Evolutionary conservation across 2,888 invertebrate genomes (phyloP).

Genomic region (Choristoneura rosaceana): DNA sequence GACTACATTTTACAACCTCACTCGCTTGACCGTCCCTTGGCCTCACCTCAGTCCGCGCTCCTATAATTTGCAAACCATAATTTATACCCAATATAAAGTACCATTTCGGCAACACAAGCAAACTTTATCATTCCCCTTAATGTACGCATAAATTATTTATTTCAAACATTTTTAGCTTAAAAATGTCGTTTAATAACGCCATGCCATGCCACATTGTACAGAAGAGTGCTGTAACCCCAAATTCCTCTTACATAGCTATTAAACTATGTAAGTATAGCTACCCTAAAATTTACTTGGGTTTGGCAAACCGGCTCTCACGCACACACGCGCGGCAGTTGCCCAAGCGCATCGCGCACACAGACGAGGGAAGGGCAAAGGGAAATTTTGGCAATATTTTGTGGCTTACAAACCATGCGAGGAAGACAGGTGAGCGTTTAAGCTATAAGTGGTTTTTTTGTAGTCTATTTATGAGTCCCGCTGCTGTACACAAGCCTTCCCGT

Average conservation of each 20-base stretch:
- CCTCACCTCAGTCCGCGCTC: constrained; percentile 4
- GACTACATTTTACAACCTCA: not conserved
- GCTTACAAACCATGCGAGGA: constrained; percentile 47
- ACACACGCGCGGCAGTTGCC: constrained; percentile 49
- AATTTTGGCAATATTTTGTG: constrained; percentile 81
- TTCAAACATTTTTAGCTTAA: constrained; percentile 20
- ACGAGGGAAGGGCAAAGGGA: constrained; percentile 75
- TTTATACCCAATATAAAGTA: constrained; percentile 24
- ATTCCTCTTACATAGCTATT: constrained; percentile 33
- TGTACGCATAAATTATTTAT: constrained; percentile 25
- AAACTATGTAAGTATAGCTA: constrained; percentile 38
- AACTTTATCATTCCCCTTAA: constrained; percentile 27
- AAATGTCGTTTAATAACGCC: constrained; percentile 1
- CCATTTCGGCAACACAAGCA: constrained; percentile 2
- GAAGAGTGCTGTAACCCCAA: constrained; percentile 24
- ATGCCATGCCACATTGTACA: constrained; percentile 16
- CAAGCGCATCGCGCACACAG: constrained; percentile 45
- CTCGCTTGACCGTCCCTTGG: not conserved
- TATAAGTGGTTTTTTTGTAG: not conserved
- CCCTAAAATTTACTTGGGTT: constrained; percentile 49
- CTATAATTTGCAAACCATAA: constrained; percentile 32
- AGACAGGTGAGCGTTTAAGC: constrained; percentile 46
- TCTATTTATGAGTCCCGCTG: too few species aligned
- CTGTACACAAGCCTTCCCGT: too few species aligned
- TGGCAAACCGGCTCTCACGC: constrained; percentile 53